phyloP scores from a whole-genome alignment of 2,797 vertebrate genomes.

The Galagoides demidoff region DNA sequence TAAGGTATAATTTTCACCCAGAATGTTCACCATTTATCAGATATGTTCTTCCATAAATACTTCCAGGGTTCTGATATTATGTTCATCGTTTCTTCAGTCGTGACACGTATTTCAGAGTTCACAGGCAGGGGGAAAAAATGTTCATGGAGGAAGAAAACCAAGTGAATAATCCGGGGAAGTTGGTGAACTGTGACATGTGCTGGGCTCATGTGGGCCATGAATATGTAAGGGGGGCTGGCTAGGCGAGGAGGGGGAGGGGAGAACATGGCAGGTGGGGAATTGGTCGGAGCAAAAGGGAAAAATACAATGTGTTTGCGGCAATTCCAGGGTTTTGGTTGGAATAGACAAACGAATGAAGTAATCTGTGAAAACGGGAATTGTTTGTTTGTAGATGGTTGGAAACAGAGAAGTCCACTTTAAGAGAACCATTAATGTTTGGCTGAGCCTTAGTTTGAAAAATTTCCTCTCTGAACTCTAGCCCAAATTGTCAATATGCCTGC shows the following conservation, averaged over 20 bases:
- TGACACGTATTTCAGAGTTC: constrained; percentile 67
- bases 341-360: constrained; percentile 2
- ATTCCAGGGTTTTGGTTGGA: constrained; percentile 10
- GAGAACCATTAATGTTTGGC: not conserved
- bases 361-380: constrained; percentile 31
- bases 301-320: constrained; percentile 23
- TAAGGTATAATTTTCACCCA: constrained; percentile 51
- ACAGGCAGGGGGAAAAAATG: constrained; percentile 54
- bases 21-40: constrained; percentile 11
- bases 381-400: not conserved
- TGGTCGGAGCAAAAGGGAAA: constrained; percentile 39
- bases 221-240: constrained; percentile 46
- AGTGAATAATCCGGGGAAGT: constrained; percentile 59
- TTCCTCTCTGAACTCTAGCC: constrained; percentile 17
- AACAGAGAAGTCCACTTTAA: not conserved
- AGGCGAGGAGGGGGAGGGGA: not conserved
- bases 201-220: constrained; percentile 54
- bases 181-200: constrained; percentile 69
- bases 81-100: constrained; percentile 30
- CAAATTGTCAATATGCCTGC: not conserved
- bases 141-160: constrained; percentile 63
- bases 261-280: not conserved
- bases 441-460: not conserved
- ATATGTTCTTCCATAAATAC: constrained; percentile 15
- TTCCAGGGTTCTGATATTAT: constrained; percentile 36